Base-by-base conservation (phyloP, 2,888 invertebrate species). In the Morpho helenor region DNA sequence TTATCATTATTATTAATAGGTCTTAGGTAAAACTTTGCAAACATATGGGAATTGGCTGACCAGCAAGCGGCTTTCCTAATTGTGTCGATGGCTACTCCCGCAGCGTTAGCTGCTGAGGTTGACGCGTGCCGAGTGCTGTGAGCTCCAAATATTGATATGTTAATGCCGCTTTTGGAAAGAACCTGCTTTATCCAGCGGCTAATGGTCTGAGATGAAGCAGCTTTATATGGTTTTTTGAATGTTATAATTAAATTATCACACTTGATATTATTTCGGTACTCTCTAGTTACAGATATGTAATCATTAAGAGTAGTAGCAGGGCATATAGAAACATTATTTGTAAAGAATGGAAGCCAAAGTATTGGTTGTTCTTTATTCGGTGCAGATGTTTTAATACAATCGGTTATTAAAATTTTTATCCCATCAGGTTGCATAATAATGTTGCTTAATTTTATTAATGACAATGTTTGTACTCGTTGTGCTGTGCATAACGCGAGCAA, bases 401-500 rank as follows among this genome's bases (percentile, higher is more conserved):
- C 57, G 2, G 51, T 43, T 9, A 57, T 52, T n/a, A n/a, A 22
- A 23, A 57, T 57, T 39, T 44, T 48, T 47, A 47, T 42, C 2
- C 40, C 41, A 23, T 43, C 44, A 7, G 46, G 31, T 41, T 3
- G 23, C 0, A 63, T 50, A 7, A 7, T n/a, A 3, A 70, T 66
- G 49, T 69, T 66, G 8, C 55, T 46, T 5, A 66, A 6, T 53
- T 65, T 68, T 8, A 67, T 68, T 6, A 64, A 22, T 0, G 64
- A 58, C 0, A 71, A 48, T 1, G 70, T 68, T 53, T 70, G 69
- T 0, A 64, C 61, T 7, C 66, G 52, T 2, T 68, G 68, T 2
- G 64, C 68, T 3, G 67, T 68, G 50, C 68, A 68, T 2, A 73
- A 7, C 4, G 68, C 70, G 7, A 71, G 56, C n/a, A 72, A 52